Percentiles rank a stretch among this genome's conserved stretches.
phyloP scores from a whole-genome alignment of 2,888 invertebrate species.

The Ditula angustiorana region DNA sequence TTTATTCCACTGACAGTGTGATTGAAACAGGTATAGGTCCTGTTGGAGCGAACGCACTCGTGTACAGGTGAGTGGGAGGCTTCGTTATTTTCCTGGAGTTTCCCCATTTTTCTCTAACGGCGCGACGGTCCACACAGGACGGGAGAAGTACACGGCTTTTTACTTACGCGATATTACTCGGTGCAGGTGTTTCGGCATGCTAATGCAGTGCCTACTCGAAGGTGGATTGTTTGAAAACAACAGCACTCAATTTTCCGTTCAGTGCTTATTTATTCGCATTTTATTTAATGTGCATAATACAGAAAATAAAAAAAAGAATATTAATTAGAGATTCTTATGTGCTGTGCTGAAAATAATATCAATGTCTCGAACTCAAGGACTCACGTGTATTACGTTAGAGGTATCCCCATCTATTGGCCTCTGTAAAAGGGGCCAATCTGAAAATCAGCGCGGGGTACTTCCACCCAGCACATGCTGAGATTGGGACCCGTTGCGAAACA shows the following conservation, averaged over 20 bases:
- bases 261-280: too few species aligned
- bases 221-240: constrained; percentile 27
- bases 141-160: constrained; percentile 75
- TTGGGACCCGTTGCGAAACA: too few species aligned
- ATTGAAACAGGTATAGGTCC: neutral
- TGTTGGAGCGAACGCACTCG: constrained; percentile 50
- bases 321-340: too few species aligned
- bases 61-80: constrained; percentile 62
- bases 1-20: neutral
- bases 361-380: too few species aligned
- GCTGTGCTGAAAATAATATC: too few species aligned
- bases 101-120: constrained; percentile 57
- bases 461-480: too few species aligned
- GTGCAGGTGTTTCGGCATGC: constrained; percentile 65
- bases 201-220: constrained; percentile 60
- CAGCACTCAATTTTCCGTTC: constrained; percentile 2
- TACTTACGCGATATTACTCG: constrained; percentile 69
- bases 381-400: too few species aligned
- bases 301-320: too few species aligned
- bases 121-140: constrained; percentile 64
- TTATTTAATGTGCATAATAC: too few species aligned
- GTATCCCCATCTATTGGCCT: too few species aligned
- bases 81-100: constrained; percentile 64
- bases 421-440: too few species aligned
- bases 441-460: too few species aligned